Conservation (phyloP, 2,113 vertebrate genomes). For the Catharus fuscescens region DNA sequence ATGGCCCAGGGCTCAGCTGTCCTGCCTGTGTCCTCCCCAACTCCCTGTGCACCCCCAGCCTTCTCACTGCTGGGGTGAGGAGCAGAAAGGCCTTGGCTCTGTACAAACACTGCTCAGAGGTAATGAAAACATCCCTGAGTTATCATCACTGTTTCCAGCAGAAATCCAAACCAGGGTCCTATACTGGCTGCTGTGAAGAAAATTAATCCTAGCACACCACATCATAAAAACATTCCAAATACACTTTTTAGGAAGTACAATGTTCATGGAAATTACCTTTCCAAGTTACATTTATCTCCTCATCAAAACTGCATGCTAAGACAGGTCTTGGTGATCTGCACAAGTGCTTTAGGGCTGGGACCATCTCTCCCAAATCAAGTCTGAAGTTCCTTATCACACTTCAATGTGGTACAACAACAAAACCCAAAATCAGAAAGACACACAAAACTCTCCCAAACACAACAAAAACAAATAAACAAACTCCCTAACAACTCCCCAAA, state of each 20-base stretch:
- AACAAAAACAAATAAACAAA: not conserved
- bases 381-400: not conserved
- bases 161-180: not conserved
- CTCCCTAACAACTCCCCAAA: not conserved
- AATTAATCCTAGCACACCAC: not conserved
- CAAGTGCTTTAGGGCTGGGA: not conserved
- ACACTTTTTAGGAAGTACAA: not conserved
- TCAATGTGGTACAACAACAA: not conserved
- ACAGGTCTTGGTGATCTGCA: not conserved
- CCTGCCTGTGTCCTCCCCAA: fast-evolving
- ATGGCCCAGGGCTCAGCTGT: not conserved
- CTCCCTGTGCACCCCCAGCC: not conserved
- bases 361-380: not conserved
- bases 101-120: not conserved
- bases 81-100: not conserved
- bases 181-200: not conserved
- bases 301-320: not conserved
- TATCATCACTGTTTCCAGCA: not conserved
- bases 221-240: not conserved
- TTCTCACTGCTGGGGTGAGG: fast-evolving
- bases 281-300: not conserved
- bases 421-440: not conserved
- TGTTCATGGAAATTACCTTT: not conserved
- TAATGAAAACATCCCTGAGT: not conserved
- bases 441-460: not conserved